These are phyloP conservation scores for Saiga tatarica DNA, from an alignment of 2,113 vertebrate genomes.

Conservation along the genomic window DNA sequence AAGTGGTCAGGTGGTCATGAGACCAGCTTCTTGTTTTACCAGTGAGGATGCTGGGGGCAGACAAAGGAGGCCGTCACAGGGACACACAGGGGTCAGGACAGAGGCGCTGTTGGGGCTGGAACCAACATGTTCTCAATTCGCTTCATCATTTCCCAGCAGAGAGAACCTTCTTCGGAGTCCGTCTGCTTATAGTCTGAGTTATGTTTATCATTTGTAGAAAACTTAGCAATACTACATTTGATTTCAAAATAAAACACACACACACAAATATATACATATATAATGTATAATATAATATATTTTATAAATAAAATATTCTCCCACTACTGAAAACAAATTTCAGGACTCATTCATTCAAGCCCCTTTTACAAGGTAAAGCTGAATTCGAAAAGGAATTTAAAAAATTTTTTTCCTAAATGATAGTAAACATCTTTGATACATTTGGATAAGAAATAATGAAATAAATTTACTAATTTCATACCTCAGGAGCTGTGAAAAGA, in stretches of 20 bases:
- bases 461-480: not conserved
- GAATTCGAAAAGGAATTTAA: not conserved
- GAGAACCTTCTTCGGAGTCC: not conserved
- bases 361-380: not conserved
- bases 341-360: not conserved
- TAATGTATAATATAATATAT: not conserved
- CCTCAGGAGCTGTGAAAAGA: not conserved
- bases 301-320: not conserved
- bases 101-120: not conserved
- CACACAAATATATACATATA: not conserved
- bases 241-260: not conserved
- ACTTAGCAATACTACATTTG: not conserved
- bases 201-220: not conserved
- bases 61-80: fast-evolving
- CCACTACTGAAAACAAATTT: not conserved
- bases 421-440: not conserved
- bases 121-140: not conserved
- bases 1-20: too few species aligned
- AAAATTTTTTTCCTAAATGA: not conserved
- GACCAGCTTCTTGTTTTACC: fast-evolving
- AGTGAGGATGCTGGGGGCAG: fast-evolving
- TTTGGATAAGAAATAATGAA: conserved; percentile 30
- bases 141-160: not conserved
- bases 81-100: fast-evolving
- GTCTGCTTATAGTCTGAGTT: not conserved